These are phyloP conservation scores for Stictonetta naevosa DNA, from an alignment of 2,113 vertebrate genomes.

Conservation along the genomic window DNA sequence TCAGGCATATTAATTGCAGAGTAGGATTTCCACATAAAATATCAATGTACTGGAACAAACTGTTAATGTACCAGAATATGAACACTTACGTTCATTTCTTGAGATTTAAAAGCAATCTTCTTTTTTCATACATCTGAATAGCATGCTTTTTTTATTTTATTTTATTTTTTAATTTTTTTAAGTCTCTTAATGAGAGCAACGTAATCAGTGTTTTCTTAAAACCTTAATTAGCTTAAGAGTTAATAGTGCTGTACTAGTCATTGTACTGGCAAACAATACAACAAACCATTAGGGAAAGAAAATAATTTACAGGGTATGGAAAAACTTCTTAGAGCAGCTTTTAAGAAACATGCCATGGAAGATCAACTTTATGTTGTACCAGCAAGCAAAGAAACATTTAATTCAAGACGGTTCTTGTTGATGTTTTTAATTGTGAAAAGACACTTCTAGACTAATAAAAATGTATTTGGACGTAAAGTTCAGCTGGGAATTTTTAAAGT, in stretches of 20 bases:
- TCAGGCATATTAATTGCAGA: conserved; percentile 84
- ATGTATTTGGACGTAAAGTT: conserved; percentile 26
- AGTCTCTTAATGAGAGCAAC: conserved; percentile 71
- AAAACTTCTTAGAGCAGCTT: conserved; percentile 69
- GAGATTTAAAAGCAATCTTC: conserved; percentile 76
- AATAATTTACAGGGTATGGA: conserved; percentile 67
- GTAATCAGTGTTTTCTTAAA: conserved; percentile 67
- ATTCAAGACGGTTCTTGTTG: conserved; percentile 8
- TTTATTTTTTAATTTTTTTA: not conserved
- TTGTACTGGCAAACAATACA: conserved; percentile 70
- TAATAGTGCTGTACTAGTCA: conserved; percentile 63
- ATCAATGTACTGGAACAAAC: conserved; percentile 85
- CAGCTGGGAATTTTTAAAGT: conserved; percentile 1
- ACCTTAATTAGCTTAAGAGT: conserved; percentile 78
- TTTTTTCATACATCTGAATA: conserved; percentile 60
- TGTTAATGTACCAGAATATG: conserved; percentile 84
- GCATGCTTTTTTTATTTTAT: not conserved
- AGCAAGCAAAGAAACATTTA: conserved; percentile 23
- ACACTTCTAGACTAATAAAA: conserved; percentile 49
- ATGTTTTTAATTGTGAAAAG: conserved; percentile 16
- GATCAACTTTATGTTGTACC: conserved; percentile 71
- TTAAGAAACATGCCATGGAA: conserved; percentile 74
- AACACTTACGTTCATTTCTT: conserved; percentile 77
- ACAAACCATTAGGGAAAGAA: conserved; percentile 69
- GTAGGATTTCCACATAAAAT: conserved; percentile 82